phyloP scores from a whole-genome alignment of 2,888 invertebrate species.

The Dynastes hyllus region DNA sequence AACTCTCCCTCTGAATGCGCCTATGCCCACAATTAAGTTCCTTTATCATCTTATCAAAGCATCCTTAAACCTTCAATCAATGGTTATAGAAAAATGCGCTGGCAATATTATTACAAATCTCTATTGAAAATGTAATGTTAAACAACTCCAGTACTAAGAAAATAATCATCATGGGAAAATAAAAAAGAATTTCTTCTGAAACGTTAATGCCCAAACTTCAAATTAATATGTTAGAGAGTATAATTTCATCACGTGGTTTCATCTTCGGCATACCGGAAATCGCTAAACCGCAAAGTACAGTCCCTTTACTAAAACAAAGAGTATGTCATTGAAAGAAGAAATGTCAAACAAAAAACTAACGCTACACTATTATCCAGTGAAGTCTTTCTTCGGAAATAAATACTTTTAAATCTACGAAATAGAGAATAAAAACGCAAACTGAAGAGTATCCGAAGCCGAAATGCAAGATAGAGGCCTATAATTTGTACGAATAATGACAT shows the following conservation, averaged over 20 bases:
- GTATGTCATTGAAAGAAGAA: constrained; percentile 5
- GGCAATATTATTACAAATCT: too few relatives aligned
- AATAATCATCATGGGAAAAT: too few relatives aligned
- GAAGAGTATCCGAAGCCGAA: constrained; percentile 14
- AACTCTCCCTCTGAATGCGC: too few relatives aligned
- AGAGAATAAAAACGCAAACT: constrained; percentile 28
- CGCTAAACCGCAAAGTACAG: constrained; percentile 30
- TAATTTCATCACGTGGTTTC: background rate
- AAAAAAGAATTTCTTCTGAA: too few relatives aligned
- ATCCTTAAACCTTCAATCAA: too few relatives aligned
- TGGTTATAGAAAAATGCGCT: too few relatives aligned
- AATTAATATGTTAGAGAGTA: too few relatives aligned
- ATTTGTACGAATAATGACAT: constrained; percentile 53
- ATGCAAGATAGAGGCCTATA: constrained; percentile 36
- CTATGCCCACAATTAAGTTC: too few relatives aligned
- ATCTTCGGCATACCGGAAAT: constrained; percentile 22
- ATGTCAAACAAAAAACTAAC: constrained; percentile 4
- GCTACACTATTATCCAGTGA: background rate
- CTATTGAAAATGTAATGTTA: too few relatives aligned
- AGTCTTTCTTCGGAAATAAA: background rate
- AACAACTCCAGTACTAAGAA: too few relatives aligned
- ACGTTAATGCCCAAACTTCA: too few relatives aligned
- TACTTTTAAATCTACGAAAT: background rate
- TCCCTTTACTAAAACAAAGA: constrained; percentile 24
- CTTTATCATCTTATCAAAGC: too few relatives aligned